These are phyloP conservation scores for Cyanoliseus patagonus DNA, from an alignment of 2,113 vertebrate species.

Conservation along the genomic window DNA sequence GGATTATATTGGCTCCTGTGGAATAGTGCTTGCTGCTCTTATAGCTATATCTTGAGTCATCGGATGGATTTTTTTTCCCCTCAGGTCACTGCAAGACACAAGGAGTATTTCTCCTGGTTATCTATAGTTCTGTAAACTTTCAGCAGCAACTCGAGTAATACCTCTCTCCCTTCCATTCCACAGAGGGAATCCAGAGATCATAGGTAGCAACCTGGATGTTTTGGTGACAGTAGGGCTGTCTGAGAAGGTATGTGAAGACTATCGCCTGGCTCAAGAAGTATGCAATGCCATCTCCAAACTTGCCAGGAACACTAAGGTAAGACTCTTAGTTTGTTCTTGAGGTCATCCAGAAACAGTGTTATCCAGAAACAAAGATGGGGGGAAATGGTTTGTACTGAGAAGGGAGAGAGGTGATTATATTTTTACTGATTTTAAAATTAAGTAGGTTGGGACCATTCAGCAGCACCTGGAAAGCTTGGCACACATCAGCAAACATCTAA, in stretches of 20 bases:
- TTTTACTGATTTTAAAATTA: neutral
- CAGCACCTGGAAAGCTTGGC: slow-evolving; percentile 22
- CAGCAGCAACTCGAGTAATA: neutral
- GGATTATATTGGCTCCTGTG: neutral
- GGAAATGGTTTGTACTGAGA: neutral
- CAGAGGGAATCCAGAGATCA: slow-evolving; percentile 90
- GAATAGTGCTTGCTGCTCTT: neutral
- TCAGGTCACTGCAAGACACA: neutral
- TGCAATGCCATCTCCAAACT: slow-evolving; percentile 86
- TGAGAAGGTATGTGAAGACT: slow-evolving; percentile 85
- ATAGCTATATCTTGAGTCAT: neutral
- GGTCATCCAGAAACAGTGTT: neutral
- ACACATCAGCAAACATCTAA: slow-evolving; percentile 6
- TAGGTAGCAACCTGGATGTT: slow-evolving; percentile 91
- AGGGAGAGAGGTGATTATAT: neutral
- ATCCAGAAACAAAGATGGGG: neutral
- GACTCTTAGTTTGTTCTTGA: neutral
- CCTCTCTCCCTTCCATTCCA: neutral
- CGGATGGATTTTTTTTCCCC: neutral
- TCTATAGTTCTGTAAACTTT: neutral
- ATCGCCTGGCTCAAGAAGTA: slow-evolving; percentile 85
- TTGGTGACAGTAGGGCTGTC: slow-evolving; percentile 85
- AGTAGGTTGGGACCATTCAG: slow-evolving; percentile 17
- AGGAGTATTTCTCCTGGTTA: neutral
- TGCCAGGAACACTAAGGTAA: slow-evolving; percentile 82